A percentile compares a stretch with the other conserved stretches of the same genome.
Conservation (phyloP, 2,888 invertebrate species). For the Drosophila vallismaia region DNA sequence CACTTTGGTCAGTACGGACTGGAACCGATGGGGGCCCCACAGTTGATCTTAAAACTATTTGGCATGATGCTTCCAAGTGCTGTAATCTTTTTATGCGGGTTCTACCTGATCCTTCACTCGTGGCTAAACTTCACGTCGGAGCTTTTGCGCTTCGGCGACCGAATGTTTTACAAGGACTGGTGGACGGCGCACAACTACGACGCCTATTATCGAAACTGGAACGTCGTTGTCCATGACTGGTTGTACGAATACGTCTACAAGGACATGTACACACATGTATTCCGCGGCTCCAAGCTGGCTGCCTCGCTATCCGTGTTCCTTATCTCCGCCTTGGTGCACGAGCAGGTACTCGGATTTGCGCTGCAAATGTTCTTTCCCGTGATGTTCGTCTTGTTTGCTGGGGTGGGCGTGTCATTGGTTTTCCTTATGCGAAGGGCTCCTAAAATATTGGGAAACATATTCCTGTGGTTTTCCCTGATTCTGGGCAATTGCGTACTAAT, state of each 20-base stretch:
- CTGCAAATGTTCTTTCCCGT: conserved; percentile 95
- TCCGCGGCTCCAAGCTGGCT: conserved; percentile 84
- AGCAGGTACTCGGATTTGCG: conserved; percentile 91
- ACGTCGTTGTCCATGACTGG: conserved; percentile 97
- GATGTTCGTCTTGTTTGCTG: conserved; percentile 90
- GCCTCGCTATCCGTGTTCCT: conserved; percentile 89
- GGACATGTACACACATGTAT: conserved; percentile 86
- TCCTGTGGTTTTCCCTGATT: conserved; percentile 92
- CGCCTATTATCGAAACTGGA: conserved; percentile 96
- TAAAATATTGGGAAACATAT: conserved; percentile 88
- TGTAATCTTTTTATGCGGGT: conserved; percentile 89
- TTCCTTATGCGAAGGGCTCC: conserved; percentile 85
- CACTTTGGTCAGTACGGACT: conserved; percentile 84
- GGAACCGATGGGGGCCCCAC: conserved; percentile 67
- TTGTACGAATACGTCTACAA: conserved; percentile 94
- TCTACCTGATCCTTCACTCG: conserved; percentile 94
- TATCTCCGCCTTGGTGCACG: conserved; percentile 94
- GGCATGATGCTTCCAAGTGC: conserved; percentile 90
- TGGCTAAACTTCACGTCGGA: conserved; percentile 97
- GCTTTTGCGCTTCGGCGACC: conserved; percentile 93
- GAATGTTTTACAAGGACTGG: conserved; percentile 96
- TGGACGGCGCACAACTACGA: conserved; percentile 95
- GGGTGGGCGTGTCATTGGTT: conserved; percentile 86
- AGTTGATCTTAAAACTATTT: conserved; percentile 87
- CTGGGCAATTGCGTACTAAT: conserved; percentile 88